phyloP scores from a whole-genome alignment of 2,113 vertebrate genomes.

The Dinomys branickii region DNA sequence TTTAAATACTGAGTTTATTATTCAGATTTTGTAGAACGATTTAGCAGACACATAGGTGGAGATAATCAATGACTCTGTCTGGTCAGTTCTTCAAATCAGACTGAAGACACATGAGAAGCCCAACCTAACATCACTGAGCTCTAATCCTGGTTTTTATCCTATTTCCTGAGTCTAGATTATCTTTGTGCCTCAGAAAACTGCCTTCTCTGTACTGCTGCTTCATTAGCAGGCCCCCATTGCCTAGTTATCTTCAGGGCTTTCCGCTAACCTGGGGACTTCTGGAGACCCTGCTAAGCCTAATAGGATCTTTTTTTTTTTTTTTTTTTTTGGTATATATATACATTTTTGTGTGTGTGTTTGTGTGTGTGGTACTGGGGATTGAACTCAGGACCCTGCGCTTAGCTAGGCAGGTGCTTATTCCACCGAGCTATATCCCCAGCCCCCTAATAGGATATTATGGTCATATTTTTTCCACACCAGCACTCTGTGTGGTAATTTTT shows the following conservation, averaged over 20 bases:
- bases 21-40: not conserved
- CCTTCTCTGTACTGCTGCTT: not conserved
- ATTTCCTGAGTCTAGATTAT: not conserved
- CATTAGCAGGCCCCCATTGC: not conserved
- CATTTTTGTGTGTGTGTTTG: no score
- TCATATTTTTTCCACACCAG: not conserved
- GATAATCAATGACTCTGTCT: not conserved
- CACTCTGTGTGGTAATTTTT: not conserved
- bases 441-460: accelerated
- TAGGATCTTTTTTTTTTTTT: no score
- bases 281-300: not conserved
- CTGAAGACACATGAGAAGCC: not conserved
- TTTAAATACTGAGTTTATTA: not conserved
- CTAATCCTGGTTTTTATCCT: not conserved
- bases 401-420: no score
- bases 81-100: not conserved
- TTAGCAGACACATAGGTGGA: not conserved
- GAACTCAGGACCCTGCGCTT: no score
- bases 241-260: accelerated
- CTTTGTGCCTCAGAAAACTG: not conserved
- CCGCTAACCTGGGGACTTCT: not conserved
- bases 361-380: no score
- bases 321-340: no score
- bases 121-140: not conserved
- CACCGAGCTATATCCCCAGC: no score